Percentiles rank a stretch among this genome's conserved stretches.
Evolutionary conservation across 1,140 invertebrate genomes (phyloP).

Genomic region (Mya arenaria): DNA sequence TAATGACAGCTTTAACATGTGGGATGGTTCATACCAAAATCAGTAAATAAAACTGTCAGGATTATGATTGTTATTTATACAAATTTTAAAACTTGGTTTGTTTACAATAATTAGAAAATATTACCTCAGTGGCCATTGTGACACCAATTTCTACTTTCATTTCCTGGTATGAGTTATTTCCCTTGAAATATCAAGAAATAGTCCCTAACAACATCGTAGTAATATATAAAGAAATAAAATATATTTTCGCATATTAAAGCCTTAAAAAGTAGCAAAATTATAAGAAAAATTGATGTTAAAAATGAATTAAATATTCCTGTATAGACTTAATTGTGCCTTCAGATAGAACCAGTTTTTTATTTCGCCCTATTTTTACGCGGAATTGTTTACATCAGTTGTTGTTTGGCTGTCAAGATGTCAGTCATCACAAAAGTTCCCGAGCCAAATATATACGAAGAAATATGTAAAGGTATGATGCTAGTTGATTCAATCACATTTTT

Average conservation of each 20-base stretch:
- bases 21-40: no score
- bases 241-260: conserved; percentile 17
- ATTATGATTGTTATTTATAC: no score
- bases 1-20: background rate
- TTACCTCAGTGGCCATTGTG: no score
- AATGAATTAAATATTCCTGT: background rate
- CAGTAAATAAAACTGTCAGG: no score
- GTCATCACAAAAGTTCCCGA: conserved; percentile 74
- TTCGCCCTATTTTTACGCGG: background rate
- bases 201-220: background rate
- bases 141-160: background rate
- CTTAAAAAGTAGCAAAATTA: background rate
- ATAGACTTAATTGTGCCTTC: background rate
- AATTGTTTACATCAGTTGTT: conserved; percentile 54
- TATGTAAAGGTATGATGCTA: conserved; percentile 75
- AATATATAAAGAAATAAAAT: background rate
- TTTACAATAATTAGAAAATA: no score
- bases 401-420: conserved; percentile 71
- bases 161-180: conserved; percentile 49
- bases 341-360: background rate
- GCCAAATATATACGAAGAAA: conserved; percentile 76
- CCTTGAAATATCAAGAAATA: conserved; percentile 1
- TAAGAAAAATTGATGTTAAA: background rate
- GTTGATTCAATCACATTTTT: no score
- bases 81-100: no score